These are phyloP conservation scores for Trilocha varians DNA, from an alignment of 2,888 invertebrate species.

Conservation along the genomic window DNA sequence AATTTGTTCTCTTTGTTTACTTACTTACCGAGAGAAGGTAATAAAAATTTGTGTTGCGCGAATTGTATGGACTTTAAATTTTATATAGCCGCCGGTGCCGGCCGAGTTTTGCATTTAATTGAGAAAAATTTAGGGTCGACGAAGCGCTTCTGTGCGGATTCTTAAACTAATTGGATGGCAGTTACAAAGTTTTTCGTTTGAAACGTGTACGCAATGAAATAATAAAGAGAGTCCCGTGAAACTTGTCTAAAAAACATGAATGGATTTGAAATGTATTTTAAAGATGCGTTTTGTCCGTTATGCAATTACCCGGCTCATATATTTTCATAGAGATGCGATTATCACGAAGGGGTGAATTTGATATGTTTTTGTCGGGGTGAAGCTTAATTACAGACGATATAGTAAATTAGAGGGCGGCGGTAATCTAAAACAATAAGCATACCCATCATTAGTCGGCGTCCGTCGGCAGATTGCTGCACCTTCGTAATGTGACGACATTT, in stretches of 20 bases:
- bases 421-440: slow-evolving; percentile 68
- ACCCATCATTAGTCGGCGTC: slow-evolving; percentile 47
- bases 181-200: slow-evolving; percentile 63
- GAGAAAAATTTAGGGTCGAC: slow-evolving; percentile 67
- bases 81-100: slow-evolving; percentile 62
- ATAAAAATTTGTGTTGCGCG: slow-evolving; percentile 73
- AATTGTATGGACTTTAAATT: slow-evolving; percentile 72
- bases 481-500: slow-evolving; percentile 62
- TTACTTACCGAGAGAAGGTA: slow-evolving; percentile 61
- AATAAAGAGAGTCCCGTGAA: slow-evolving; percentile 18
- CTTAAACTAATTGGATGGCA: slow-evolving; percentile 69
- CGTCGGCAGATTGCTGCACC: slow-evolving; percentile 46
- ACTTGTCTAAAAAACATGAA: neutral
- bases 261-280: slow-evolving; percentile 10
- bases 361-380: slow-evolving; percentile 40
- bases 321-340: slow-evolving; percentile 45
- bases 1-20: slow-evolving; percentile 72
- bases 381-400: slow-evolving; percentile 59
- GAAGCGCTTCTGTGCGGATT: slow-evolving; percentile 68
- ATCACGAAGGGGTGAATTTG: slow-evolving; percentile 54
- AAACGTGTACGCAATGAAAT: slow-evolving; percentile 52
- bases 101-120: slow-evolving; percentile 70
- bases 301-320: slow-evolving; percentile 25
- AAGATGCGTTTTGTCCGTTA: slow-evolving; percentile 29
- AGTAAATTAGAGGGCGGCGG: slow-evolving; percentile 63